Base-by-base conservation (phyloP, 2,113 vertebrate species). In the Leiothrix lutea region DNA sequence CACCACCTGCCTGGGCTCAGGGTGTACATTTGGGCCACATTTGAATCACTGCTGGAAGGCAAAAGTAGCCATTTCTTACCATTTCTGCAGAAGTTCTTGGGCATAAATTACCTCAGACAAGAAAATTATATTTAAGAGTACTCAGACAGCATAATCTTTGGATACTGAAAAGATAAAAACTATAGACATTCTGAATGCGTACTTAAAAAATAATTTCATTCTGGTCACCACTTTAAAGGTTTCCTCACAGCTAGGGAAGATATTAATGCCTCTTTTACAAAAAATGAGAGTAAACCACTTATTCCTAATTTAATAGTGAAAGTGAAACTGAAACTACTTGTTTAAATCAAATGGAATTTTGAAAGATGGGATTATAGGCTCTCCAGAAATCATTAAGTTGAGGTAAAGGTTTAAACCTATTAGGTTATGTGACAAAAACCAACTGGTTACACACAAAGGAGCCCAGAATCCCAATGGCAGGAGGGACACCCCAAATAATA, bases 1-100 rank as follows among this genome's bases (percentile, higher is more conserved):
- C 0, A 1, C 20, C 0, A 0, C 20, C 33, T 0, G 0, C 14
- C 22, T 80, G 45, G 69, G 5, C 24, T 60, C 36, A 75, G 51
- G 16, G 10, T 65, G n/a, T 35, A 26, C 7, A 20, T 60, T 60
- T 79, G 58, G 22, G 23, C 12, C 20, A 15, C n/a, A 61, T 94
- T 80, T 83, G 36, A 84, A 54, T 83, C 42, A 61, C 26, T 66
- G 35, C 58, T 74, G 51, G 40, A 92, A 67, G 42, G 54, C 17
- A 11, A 86, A 36, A 88, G 42, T 24, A 90, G 64, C 12, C 26
- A 45, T 86, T 80, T 86, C 73, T 94, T 83, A 90, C 82, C 75
- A 86, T 16, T 19, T 58, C 29, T 73, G 33, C 36, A 73, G 60
- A 82, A 72, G 24, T 73, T 90, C 85, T 81, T 90, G 53, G 75